Conservation (phyloP, 1,140 invertebrate genomes). For the Psix sp. region DNA sequence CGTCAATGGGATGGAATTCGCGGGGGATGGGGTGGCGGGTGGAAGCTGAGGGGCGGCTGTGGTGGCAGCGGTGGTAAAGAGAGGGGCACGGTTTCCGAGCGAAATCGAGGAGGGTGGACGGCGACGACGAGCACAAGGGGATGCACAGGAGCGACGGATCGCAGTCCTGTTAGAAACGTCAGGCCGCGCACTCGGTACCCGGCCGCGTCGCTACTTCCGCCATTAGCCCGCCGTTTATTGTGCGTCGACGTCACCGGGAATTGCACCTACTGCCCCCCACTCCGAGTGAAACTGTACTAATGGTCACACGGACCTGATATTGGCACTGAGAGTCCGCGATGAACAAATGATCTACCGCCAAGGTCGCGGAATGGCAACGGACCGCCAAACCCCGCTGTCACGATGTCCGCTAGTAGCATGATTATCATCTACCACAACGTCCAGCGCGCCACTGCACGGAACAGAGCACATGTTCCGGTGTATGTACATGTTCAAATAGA, state of each 20-base stretch:
- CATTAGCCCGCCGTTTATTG: conserved; percentile 32
- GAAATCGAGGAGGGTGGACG: conserved; percentile 27
- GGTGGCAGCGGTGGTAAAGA: conserved; percentile 20
- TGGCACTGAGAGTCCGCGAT: conserved; percentile 25
- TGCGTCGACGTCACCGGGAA: conserved; percentile 16
- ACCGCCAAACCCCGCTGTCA: conserved; percentile 27
- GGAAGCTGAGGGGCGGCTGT: conserved; percentile 30
- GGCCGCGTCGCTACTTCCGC: conserved; percentile 44
- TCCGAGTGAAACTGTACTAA: neutral
- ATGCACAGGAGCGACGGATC: conserved; percentile 64
- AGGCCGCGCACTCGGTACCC: conserved; percentile 64
- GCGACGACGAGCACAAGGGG: conserved; percentile 44
- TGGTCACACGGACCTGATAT: conserved; percentile 26
- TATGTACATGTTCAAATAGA: conserved; percentile 38
- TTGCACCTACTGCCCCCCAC: conserved; percentile 10
- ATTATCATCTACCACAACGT: conserved; percentile 37
- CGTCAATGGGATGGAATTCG: conserved; percentile 50
- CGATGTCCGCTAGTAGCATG: conserved; percentile 51
- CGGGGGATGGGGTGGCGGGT: conserved; percentile 15
- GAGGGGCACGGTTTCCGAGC: conserved; percentile 43
- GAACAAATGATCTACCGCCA: conserved; percentile 23
- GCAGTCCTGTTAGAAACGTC: conserved; percentile 75
- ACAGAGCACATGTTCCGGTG: conserved; percentile 61
- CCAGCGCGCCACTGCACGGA: conserved; percentile 52
- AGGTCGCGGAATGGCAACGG: conserved; percentile 23